Conservation (phyloP, 1,140 invertebrate species). For the Venturia canescens region DNA sequence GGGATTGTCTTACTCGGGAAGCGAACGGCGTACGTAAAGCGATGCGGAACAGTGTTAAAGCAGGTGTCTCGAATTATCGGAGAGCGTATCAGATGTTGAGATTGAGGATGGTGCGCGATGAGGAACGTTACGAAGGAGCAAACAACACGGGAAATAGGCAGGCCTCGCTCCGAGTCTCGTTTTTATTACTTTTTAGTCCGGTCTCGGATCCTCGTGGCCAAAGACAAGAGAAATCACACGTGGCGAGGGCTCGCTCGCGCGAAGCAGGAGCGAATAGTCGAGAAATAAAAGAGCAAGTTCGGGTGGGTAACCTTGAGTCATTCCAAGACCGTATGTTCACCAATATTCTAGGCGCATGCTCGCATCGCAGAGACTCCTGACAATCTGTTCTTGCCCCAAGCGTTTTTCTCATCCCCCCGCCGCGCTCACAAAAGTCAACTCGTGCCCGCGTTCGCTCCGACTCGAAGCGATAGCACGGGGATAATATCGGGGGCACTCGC, state of each 20-base stretch:
- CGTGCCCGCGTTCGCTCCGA: background rate
- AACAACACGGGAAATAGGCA: constrained; percentile 52
- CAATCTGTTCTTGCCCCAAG: background rate
- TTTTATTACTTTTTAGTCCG: constrained; percentile 38
- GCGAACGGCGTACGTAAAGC: background rate
- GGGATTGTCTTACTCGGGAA: constrained; percentile 48
- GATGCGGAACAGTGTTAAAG: constrained; percentile 6
- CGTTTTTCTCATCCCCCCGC: background rate
- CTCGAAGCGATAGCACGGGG: background rate
- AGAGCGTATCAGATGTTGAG: constrained; percentile 51
- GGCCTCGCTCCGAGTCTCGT: constrained; percentile 30
- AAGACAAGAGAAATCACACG: background rate
- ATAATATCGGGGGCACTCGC: background rate
- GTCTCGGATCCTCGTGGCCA: background rate
- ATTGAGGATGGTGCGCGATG: constrained; percentile 45
- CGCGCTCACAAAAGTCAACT: background rate
- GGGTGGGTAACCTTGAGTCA: background rate
- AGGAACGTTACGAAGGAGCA: constrained; percentile 42
- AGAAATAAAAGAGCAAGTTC: background rate
- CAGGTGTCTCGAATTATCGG: constrained; percentile 15
- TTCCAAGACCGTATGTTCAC: constrained; percentile 6
- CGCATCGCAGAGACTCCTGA: background rate
- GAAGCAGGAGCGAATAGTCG: background rate
- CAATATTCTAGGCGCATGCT: background rate
- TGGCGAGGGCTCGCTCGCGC: background rate